These are phyloP conservation scores for Ictidomys tridecemlineatus DNA, from an alignment of 2,113 vertebrate genomes.

Conservation along the genomic window DNA sequence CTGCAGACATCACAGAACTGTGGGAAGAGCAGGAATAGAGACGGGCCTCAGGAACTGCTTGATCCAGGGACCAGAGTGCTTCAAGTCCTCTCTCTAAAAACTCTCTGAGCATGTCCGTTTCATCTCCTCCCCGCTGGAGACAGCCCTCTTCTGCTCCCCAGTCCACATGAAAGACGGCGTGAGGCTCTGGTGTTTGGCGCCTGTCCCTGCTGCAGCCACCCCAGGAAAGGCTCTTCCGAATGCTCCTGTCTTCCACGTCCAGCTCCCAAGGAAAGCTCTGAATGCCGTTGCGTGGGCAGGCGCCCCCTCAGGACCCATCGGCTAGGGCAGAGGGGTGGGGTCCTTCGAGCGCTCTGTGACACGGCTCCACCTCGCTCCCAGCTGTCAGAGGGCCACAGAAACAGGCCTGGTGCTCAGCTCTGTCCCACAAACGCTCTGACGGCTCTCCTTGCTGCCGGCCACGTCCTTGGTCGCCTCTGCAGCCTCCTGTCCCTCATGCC, in stretches of 20 bases:
- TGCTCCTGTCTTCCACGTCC: background rate
- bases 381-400: too few relatives aligned
- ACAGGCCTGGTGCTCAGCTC: too few relatives aligned
- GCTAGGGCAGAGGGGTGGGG: background rate
- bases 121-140: too few relatives aligned
- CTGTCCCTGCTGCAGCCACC: background rate
- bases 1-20: background rate
- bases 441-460: too few relatives aligned
- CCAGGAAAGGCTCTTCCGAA: too few relatives aligned
- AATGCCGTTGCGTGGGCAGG: too few relatives aligned
- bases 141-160: background rate
- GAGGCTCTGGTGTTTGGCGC: background rate
- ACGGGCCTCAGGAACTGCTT: background rate
- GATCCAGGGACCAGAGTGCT: background rate
- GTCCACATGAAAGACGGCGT: too few relatives aligned
- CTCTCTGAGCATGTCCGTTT: background rate
- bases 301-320: background rate
- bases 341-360: background rate
- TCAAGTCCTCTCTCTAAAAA: background rate
- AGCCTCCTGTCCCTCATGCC: too few relatives aligned
- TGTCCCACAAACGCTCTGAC: too few relatives aligned
- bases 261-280: background rate
- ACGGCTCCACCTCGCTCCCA: too few relatives aligned
- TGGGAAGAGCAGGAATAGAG: background rate
- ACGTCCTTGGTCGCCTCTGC: too few relatives aligned